A percentile compares a stretch with the other conserved stretches of the same genome.
Evolutionary conservation across 2,888 invertebrate species (phyloP).

Genomic region (Yponomeuta cagnagella): DNA sequence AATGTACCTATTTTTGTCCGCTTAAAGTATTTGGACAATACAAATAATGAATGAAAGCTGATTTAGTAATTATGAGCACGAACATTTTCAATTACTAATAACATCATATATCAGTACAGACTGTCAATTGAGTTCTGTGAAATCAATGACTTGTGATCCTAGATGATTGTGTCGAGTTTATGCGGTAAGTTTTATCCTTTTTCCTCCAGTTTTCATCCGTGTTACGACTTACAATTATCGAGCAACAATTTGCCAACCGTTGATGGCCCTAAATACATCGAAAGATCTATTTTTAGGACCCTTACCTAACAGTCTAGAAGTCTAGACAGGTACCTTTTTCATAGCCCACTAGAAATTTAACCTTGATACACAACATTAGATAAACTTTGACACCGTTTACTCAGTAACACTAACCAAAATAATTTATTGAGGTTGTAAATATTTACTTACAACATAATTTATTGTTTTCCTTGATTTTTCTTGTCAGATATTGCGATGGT

Average conservation of each 20-base stretch:
- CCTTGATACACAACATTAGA: neutral
- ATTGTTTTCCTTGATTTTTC: conserved; percentile 14
- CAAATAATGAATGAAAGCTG: neutral
- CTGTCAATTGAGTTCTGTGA: neutral
- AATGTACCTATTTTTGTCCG: too few species aligned
- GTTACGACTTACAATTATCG: too few species aligned
- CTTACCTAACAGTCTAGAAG: neutral
- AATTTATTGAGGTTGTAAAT: neutral
- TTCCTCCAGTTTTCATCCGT: neutral
- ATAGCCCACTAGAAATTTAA: neutral
- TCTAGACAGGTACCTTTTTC: neutral
- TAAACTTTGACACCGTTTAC: too few species aligned
- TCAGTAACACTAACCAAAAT: neutral
- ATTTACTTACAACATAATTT: neutral
- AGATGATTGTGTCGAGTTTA: neutral
- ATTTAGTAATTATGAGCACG: neutral
- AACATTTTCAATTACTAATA: neutral
- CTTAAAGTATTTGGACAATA: neutral
- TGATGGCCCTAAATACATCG: neutral
- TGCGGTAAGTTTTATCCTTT: neutral
- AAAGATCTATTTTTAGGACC: neutral
- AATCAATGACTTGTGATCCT: neutral
- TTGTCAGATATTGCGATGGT: conserved; percentile 16
- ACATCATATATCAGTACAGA: neutral
- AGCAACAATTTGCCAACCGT: neutral